Evolutionary conservation across 1,140 invertebrate genomes (phyloP).

Genomic region (Matsumurasca onukii): DNA sequence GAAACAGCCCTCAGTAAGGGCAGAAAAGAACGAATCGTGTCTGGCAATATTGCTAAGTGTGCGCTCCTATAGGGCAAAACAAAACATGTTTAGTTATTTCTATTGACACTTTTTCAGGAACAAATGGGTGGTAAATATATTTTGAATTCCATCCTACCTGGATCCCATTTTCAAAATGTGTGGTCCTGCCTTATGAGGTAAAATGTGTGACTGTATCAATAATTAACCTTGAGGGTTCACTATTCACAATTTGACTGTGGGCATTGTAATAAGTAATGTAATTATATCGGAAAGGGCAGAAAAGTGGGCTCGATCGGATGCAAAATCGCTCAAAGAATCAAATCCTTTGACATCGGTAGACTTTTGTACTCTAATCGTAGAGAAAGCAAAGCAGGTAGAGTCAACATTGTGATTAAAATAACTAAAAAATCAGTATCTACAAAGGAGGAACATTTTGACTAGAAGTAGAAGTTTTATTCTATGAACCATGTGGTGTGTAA

Average conservation of each 20-base stretch:
- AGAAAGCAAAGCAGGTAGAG: slow-evolving; percentile 31
- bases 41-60: background rate
- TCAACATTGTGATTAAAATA: background rate
- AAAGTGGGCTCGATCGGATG: slow-evolving; percentile 79
- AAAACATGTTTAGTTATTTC: background rate
- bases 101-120: background rate
- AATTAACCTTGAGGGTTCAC: slow-evolving; percentile 50
- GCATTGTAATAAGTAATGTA: no score
- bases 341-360: slow-evolving; percentile 64
- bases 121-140: slow-evolving; percentile 3
- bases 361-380: slow-evolving; percentile 70
- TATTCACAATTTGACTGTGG: slow-evolving; percentile 53
- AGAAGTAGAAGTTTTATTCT: background rate
- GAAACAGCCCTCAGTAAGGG: background rate
- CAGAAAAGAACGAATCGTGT: background rate
- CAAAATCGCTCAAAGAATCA: slow-evolving; percentile 65
- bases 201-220: slow-evolving; percentile 64
- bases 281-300: no score
- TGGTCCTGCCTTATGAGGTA: slow-evolving; percentile 34
- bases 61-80: no score
- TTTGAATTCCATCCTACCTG: background rate
- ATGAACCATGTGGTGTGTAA: background rate
- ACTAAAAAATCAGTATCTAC: background rate
- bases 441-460: background rate
- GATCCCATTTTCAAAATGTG: slow-evolving; percentile 11